Base-by-base conservation (phyloP, 1,140 invertebrate genomes). In the Leptestheria dahalacensis region DNA sequence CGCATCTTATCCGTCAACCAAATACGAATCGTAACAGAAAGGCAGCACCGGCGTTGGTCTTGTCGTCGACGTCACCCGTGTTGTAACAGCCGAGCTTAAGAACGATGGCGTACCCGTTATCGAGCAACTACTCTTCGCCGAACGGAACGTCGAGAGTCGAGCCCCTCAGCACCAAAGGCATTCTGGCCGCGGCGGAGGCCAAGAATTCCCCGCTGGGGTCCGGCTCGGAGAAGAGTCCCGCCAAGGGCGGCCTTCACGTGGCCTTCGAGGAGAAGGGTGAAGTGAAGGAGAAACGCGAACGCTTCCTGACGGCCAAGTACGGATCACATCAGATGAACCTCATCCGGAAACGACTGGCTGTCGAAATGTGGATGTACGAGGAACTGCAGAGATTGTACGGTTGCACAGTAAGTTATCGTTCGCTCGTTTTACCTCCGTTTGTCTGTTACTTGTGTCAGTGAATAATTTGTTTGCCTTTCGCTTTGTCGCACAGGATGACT, bases 321-420 rank as follows among this genome's bases (percentile, higher is more conserved):
- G 91, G 91, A 58, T 86, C 86, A 63, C 92, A 96, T 76, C 92
- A 96, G 76, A 97, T 96, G 92, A 88, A 84, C 67, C 80, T 96
- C 62, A 97, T 97, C 67, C 81, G 91, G 64, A 96, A 96, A 74
- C 77, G 92, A 69, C 77, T 96, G 59, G 85, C 86, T 11, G 92
- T 96, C 10, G 93, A 97, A 74, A 94, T 96, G 87, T 96, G 92
- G 92, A 80, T 97, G 48, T 95, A 92, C 72, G 91, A 96, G 69
- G 85, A 94, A 72, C 78, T 97, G 60, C 88, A 92, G 71, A 86
- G 87, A 68, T 77, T 96, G 41, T 94, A 92, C 69, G 84, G 88
- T 65, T 78, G 81, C 62, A 77, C 81, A 71, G 86, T 89, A 70
- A 81, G 81, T 77, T 48, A 51, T 48, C 18, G 3, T 28, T 61